A percentile compares a stretch with the other conserved stretches of the same genome.
These are phyloP conservation scores for Leptinotarsa haldemani DNA, from an alignment of 2,888 invertebrate genomes.

Conservation along the genomic window DNA sequence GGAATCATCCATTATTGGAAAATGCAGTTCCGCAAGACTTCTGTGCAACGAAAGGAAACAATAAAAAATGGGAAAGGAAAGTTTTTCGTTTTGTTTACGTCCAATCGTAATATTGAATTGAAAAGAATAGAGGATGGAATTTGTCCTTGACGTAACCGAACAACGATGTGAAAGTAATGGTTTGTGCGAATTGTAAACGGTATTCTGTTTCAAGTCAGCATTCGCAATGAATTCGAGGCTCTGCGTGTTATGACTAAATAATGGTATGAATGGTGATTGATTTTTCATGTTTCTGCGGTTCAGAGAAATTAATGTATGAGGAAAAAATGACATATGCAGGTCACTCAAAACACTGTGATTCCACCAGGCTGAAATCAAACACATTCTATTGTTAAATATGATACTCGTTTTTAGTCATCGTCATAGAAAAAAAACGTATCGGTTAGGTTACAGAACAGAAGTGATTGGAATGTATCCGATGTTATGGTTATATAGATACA, in stretches of 20 bases:
- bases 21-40: conserved; percentile 7
- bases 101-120: conserved; percentile 1
- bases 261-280: conserved; percentile 7
- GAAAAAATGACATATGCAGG: background rate
- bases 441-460: no score
- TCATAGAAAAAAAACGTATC: no score
- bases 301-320: background rate
- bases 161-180: conserved; percentile 35
- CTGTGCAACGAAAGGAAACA: conserved; percentile 5
- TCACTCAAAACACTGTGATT: no score
- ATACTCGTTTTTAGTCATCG: no score
- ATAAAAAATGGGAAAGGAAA: conserved; percentile 17
- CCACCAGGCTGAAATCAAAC: no score
- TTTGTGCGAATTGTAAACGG: conserved; percentile 23
- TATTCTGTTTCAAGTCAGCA: conserved; percentile 14
- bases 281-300: background rate
- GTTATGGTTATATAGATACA: no score
- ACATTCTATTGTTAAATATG: no score
- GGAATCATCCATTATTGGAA: conserved; percentile 5
- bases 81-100: conserved; percentile 23
- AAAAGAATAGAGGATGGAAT: conserved; percentile 25
- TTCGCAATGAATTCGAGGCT: conserved; percentile 16
- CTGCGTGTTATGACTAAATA: conserved; percentile 12
- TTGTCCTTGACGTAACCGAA: conserved; percentile 35
- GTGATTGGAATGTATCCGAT: no score